Percentiles rank a stretch among this genome's conserved stretches.
phyloP scores from a whole-genome alignment of 2,113 vertebrate species.

The Chaetodon auriga region DNA sequence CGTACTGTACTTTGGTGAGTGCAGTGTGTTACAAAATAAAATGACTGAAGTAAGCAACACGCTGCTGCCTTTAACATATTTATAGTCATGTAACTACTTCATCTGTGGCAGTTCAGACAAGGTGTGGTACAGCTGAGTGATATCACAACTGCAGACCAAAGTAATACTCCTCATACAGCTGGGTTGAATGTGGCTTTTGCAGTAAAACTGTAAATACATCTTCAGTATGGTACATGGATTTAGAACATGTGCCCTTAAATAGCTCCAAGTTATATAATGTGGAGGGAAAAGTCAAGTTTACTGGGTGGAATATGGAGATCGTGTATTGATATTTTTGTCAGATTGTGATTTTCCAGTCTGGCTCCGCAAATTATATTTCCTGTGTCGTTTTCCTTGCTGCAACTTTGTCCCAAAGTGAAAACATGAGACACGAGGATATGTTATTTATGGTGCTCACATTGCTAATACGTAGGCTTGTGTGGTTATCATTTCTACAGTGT shows the following conservation, averaged over 20 bases:
- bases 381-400: not conserved
- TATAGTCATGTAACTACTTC: slow-evolving; percentile 32
- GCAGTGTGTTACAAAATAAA: slow-evolving; percentile 21
- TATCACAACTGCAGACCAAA: not conserved
- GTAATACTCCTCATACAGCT: slow-evolving; percentile 13
- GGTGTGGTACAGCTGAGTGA: not conserved
- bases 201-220: slow-evolving; percentile 22
- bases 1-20: slow-evolving; percentile 20
- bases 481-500: slow-evolving; percentile 59
- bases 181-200: slow-evolving; percentile 15
- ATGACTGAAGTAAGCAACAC: slow-evolving; percentile 17
- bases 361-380: slow-evolving; percentile 28
- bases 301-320: slow-evolving; percentile 19
- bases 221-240: not conserved
- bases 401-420: slow-evolving; percentile 7
- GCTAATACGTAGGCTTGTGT: slow-evolving; percentile 27
- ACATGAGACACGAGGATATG: slow-evolving; percentile 6
- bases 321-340: slow-evolving; percentile 13
- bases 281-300: slow-evolving; percentile 26
- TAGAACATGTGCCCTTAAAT: slow-evolving; percentile 25
- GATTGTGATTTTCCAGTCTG: slow-evolving; percentile 15
- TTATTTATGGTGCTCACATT: slow-evolving; percentile 14
- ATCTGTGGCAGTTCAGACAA: slow-evolving; percentile 32
- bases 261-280: slow-evolving; percentile 47
- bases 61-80: slow-evolving; percentile 26